These are phyloP conservation scores for Ectemnius continuus DNA, from an alignment of 2,888 invertebrate species.

Conservation along the genomic window DNA sequence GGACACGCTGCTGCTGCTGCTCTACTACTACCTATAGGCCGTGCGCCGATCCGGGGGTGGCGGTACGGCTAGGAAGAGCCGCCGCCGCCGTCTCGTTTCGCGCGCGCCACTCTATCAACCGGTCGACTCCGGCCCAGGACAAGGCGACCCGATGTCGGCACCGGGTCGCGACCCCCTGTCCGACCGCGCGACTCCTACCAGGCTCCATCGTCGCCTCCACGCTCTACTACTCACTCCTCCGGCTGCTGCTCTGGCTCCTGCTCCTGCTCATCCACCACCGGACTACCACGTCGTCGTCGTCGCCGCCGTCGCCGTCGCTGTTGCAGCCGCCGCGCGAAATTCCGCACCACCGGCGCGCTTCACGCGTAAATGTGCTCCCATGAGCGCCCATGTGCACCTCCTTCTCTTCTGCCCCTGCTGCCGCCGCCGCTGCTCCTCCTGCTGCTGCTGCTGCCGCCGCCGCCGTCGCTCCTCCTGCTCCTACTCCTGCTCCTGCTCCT, in stretches of 20 bases:
- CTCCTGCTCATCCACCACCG: slow-evolving; percentile 9
- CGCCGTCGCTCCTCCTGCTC: background rate
- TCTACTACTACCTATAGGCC: slow-evolving; percentile 35
- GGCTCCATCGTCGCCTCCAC: slow-evolving; percentile 36
- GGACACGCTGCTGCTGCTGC: slow-evolving; percentile 26
- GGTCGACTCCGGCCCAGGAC: slow-evolving; percentile 60
- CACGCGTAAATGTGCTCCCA: slow-evolving; percentile 65
- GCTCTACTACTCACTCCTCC: background rate
- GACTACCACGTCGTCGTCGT: slow-evolving; percentile 5
- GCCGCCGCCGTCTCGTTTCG: slow-evolving; percentile 55
- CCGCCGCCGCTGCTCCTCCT: slow-evolving; percentile 18
- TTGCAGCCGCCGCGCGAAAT: background rate
- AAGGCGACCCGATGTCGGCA: slow-evolving; percentile 66
- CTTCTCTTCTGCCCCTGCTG: slow-evolving; percentile 49
- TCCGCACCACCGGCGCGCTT: slow-evolving; percentile 46
- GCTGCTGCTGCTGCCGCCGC: slow-evolving; percentile 25
- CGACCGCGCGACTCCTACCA: slow-evolving; percentile 58
- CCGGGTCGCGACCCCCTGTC: slow-evolving; percentile 64
- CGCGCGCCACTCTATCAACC: slow-evolving; percentile 52
- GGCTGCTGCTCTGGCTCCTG: background rate
- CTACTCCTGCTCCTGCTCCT: background rate
- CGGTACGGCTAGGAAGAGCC: slow-evolving; percentile 40
- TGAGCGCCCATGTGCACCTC: slow-evolving; percentile 64
- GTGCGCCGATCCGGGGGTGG: slow-evolving; percentile 49
- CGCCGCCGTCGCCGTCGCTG: slow-evolving; percentile 5